Base-by-base conservation (phyloP, 2,888 invertebrate species). In the Drosophila tanythrix region DNA sequence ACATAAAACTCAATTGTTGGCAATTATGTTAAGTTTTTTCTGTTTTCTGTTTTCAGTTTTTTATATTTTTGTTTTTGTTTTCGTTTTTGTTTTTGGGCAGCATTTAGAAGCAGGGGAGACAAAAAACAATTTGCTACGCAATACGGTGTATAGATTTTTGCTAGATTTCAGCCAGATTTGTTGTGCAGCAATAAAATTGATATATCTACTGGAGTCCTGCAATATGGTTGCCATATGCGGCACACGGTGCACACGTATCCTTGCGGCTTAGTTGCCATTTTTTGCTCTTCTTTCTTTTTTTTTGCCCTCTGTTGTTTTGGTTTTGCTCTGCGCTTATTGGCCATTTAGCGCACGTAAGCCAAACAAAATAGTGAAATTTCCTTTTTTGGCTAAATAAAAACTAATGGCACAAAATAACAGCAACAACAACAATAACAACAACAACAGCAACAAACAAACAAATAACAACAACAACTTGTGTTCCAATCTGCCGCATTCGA, bases 281-380 rank as follows among this genome's bases (percentile, higher is more conserved):
- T 64, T 38, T 10, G 7, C 8, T 62, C 75, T 58, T 55, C 48
- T 63, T 58, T 40, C 65, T 36, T 53, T 46, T 50, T 59, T 61
- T 36, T 25, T 36, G n/a, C 11, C 8, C 10, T 40, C 1, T 48
- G 57, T 46, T 43, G n/a, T 35, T 36, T 10, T 58, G n/a, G 50
- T 68, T 70, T 52, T 43, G 40, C 52, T 46, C 15, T 60, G 50
- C 75, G 82, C 90, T 90, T 91, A 90, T 88, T 90, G 91, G 71
- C 89, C 88, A 90, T 90, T 90, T 90, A 83, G 88, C 83, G 77
- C 80, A 89, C 88, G 90, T 90, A 81, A 86, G 81, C 84, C 76
- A 63, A 84, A 74, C 55, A 81, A 88, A 89, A 86, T 85, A 81
- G 81, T 85, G 77, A 66, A 74, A 87, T 81, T 81, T 81, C 18